Base-by-base conservation (phyloP, 2,888 invertebrate genomes). In the Flexamia atlantica region DNA sequence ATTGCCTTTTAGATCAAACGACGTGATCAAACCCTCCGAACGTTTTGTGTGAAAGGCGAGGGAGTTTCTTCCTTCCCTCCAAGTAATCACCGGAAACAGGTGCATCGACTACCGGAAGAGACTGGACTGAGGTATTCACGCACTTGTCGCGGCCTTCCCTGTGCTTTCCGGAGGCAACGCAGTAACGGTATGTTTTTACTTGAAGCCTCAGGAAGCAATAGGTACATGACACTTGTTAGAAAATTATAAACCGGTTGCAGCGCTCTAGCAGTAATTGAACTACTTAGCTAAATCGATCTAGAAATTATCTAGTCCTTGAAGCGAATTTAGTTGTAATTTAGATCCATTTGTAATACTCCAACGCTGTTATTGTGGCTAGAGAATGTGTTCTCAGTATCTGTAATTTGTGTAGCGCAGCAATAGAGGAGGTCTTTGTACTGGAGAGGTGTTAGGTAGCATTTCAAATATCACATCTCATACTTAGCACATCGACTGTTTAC, bases 61-160 rank as follows among this genome's bases (percentile, higher is more conserved):
- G 20, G 12, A 23, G 9, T 57, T 20, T 7, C 2, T 3, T 57
- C 23, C 57, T 23, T 20, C 57, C 3, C 57, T 4, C 57, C n/a
- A 70, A 7, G 40, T 72, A 72, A 72, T 72, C 42, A 40, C 72
- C 72, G 72, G 72, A 72, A 72, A 72, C 72, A 72, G 72, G 72
- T 72, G 72, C 40, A 72, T 20, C 72, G 12, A 23, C 42, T 42
- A 23, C 36, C 72, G 72, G 72, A 72, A 72, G 72, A 42, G 57
- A 57, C 10, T 23, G 17, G 4, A 23, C 23, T 5, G 7, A 23
- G 23, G 3, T 20, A 7, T 20, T 2, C 3, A 57, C 23, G 20
- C 57, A 20, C 57, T 23, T 57, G 57, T 23, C 23, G 23, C 57
- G 57, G 23, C 57, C 57, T 57, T 57, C 23, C 57, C 20, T 57